phyloP scores from a whole-genome alignment of 2,888 invertebrate species.

The Orthonevra nobilis region DNA sequence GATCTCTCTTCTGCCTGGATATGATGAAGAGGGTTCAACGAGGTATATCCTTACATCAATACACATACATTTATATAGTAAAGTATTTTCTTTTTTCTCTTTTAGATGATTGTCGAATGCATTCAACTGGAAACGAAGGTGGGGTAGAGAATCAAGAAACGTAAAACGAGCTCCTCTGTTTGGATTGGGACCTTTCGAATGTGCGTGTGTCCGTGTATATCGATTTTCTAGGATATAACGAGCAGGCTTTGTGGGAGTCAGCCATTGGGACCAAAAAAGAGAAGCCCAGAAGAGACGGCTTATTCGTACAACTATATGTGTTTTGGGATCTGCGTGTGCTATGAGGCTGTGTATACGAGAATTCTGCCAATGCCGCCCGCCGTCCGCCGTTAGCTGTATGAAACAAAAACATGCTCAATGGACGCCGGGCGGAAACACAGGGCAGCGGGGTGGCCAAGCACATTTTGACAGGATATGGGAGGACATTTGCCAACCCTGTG shows the following conservation, averaged over 20 bases:
- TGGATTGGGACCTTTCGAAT: conserved; percentile 41
- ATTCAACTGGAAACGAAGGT: conserved; percentile 40
- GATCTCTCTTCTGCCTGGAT: conserved; percentile 22
- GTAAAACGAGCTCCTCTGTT: background rate
- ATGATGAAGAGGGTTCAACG: background rate
- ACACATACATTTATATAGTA: too few relatives aligned
- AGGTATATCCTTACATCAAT: too few relatives aligned
- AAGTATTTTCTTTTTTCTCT: too few relatives aligned
- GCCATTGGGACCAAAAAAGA: conserved; percentile 2
- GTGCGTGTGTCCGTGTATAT: conserved; percentile 68
- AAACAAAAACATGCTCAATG: conserved; percentile 40
- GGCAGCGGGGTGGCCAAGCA: conserved; percentile 27
- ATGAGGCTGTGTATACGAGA: too few relatives aligned
- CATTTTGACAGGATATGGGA: conserved; percentile 61
- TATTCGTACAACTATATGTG: conserved; percentile 51
- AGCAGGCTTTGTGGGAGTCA: conserved; percentile 40
- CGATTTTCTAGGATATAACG: conserved; percentile 43
- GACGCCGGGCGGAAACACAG: background rate
- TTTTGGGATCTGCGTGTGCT: conserved; percentile 59
- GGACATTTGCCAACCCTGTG: conserved; percentile 66
- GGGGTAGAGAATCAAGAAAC: too few relatives aligned
- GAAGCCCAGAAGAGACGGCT: conserved; percentile 44
- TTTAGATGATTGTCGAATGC: conserved; percentile 67
- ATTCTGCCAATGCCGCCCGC: conserved; percentile 21
- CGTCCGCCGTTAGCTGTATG: conserved; percentile 13